Evolutionary conservation across 2,888 invertebrate species (phyloP).

Genomic region (Ormyrus pomaceus): DNA sequence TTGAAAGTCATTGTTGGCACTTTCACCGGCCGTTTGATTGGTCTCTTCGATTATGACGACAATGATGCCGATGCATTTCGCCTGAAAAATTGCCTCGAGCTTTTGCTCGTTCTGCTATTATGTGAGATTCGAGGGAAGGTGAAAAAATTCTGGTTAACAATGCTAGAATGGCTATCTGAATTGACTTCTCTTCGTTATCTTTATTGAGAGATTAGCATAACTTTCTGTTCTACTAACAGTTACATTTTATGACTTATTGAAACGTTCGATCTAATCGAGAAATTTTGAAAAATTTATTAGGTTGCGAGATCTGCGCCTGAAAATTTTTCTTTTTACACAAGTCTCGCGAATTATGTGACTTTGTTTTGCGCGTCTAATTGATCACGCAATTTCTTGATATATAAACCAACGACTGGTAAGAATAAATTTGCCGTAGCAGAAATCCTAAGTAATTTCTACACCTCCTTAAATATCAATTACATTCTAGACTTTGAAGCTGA

Average conservation of each 20-base stretch:
- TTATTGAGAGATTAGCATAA: not conserved
- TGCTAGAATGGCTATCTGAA: not conserved
- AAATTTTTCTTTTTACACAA: no score
- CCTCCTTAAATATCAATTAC: conserved; percentile 2
- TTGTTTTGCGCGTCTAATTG: no score
- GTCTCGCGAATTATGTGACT: no score
- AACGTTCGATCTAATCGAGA: no score
- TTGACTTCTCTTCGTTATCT: not conserved
- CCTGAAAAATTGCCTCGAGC: not conserved
- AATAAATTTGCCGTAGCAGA: no score
- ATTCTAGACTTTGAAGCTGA: not conserved
- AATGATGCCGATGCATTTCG: conserved; percentile 11
- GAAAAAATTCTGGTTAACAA: not conserved
- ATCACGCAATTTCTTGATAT: no score
- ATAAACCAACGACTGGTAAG: no score
- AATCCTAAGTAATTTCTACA: not conserved
- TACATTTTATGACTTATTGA: no score
- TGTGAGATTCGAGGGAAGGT: not conserved
- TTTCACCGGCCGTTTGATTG: conserved; percentile 30
- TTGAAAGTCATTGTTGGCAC: conserved; percentile 35
- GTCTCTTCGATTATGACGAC: conserved; percentile 16
- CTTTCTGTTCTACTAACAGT: not conserved
- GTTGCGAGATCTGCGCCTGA: no score
- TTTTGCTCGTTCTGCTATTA: not conserved
- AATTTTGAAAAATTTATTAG: no score